Percentiles rank a stretch among this genome's conserved stretches.
phyloP scores from a whole-genome alignment of 1,140 invertebrate genomes.

The Potamilus streckersoni region DNA sequence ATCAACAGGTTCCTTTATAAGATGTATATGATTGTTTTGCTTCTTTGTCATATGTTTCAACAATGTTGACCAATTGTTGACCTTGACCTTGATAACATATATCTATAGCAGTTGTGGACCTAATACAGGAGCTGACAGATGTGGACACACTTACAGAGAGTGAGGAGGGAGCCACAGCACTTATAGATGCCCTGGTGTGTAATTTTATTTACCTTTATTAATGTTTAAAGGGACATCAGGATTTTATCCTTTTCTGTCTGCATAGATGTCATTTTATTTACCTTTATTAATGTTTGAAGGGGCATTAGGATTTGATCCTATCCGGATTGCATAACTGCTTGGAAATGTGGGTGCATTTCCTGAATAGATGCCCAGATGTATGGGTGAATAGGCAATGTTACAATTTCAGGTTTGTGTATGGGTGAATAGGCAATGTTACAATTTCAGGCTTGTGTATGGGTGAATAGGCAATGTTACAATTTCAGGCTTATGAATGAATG shows the following conservation, averaged over 20 bases:
- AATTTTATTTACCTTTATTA: no score
- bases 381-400: neutral
- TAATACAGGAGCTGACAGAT: constrained; percentile 93
- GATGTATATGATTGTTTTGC: no score
- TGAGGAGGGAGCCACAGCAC: constrained; percentile 69
- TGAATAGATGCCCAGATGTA: neutral
- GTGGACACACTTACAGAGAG: constrained; percentile 92
- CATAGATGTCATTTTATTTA: neutral
- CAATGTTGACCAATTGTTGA: no score
- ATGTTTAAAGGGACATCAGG: no score
- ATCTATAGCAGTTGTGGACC: constrained; percentile 69
- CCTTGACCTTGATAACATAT: constrained; percentile 73
- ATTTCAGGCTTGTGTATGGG: neutral
- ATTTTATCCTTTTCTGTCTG: no score
- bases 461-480: neutral
- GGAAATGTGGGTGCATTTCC: neutral
- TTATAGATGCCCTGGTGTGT: constrained; percentile 70
- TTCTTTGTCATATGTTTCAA: no score
- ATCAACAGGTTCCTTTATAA: no score
- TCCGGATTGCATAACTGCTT: neutral
- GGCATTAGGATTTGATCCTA: no score
- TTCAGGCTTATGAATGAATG: no score
- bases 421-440: neutral
- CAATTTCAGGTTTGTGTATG: neutral
- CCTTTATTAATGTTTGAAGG: no score